Percentiles rank a stretch among this genome's conserved stretches.
These are phyloP conservation scores for Tinamus guttatus DNA, from an alignment of 2,113 vertebrate species.

Conservation along the genomic window DNA sequence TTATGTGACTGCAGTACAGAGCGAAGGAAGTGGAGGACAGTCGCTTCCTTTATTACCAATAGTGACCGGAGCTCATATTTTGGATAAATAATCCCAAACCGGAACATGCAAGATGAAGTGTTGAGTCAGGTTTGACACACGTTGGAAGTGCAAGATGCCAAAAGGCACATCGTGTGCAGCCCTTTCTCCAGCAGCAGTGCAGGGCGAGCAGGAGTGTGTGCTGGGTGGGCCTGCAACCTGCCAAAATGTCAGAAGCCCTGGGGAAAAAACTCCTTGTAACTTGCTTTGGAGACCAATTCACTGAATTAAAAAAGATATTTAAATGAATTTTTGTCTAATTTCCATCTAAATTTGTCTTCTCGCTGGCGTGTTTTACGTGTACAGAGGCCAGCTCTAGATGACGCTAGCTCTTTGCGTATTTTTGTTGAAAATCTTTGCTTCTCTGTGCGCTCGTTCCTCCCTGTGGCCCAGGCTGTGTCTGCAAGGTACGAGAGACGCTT, in stretches of 20 bases:
- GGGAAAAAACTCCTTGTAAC: neutral
- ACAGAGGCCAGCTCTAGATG: neutral
- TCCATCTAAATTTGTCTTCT: neutral
- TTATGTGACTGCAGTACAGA: neutral
- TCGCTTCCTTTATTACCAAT: neutral
- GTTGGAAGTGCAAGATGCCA: neutral
- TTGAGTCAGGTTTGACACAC: conserved; percentile 9
- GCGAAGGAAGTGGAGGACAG: neutral
- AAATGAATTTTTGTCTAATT: neutral
- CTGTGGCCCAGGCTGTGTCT: neutral
- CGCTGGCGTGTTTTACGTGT: neutral
- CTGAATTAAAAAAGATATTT: neutral
- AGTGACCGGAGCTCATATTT: neutral
- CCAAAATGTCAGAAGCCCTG: neutral
- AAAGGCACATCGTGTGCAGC: neutral
- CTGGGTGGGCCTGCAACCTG: neutral
- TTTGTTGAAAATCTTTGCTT: neutral
- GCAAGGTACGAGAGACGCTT: neutral
- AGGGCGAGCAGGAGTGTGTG: neutral
- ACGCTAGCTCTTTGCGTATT: neutral
- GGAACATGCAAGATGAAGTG: neutral
- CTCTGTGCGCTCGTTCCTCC: neutral
- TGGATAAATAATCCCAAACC: neutral
- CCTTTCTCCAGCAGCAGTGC: neutral
- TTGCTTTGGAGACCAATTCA: neutral